Conservation (phyloP, 2,797 vertebrate genomes). For the Poeciliopsis paucimaculata region DNA sequence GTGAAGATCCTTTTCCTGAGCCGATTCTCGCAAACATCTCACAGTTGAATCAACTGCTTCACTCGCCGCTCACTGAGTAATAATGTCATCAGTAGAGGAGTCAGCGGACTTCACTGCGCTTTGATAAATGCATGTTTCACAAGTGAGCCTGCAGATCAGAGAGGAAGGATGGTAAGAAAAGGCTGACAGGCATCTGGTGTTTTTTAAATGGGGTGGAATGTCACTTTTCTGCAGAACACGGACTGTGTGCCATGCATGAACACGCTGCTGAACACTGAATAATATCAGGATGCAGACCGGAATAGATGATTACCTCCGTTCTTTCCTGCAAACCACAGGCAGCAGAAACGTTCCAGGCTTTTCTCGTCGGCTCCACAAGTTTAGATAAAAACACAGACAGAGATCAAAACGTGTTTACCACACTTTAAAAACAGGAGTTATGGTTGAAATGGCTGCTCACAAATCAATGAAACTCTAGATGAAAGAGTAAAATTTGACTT, state of each 20-base stretch:
- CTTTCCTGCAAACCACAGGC: background rate
- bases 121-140: constrained; percentile 66
- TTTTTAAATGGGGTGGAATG: constrained; percentile 64
- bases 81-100: constrained; percentile 18
- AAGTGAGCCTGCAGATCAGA: constrained; percentile 32
- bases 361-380: background rate
- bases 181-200: constrained; percentile 49
- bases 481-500: background rate
- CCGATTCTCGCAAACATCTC: constrained; percentile 1
- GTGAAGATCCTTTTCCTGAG: background rate
- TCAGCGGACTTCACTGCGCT: constrained; percentile 16
- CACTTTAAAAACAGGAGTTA: background rate
- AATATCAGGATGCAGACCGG: constrained; percentile 33
- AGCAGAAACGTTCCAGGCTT: background rate
- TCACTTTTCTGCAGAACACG: constrained; percentile 62
- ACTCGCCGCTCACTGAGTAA: constrained; percentile 21
- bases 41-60: constrained; percentile 36
- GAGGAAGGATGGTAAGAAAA: constrained; percentile 6
- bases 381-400: background rate
- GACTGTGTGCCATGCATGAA: constrained; percentile 59
- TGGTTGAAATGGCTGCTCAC: background rate
- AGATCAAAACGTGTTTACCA: background rate
- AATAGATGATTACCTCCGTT: constrained; percentile 34
- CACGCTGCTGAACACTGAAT: constrained; percentile 55
- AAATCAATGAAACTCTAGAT: background rate